Evolutionary conservation across 2,888 invertebrate species (phyloP), one percentile per base, ranked within the genome.

Genomic region (Ctenicera cuprea): DNA sequence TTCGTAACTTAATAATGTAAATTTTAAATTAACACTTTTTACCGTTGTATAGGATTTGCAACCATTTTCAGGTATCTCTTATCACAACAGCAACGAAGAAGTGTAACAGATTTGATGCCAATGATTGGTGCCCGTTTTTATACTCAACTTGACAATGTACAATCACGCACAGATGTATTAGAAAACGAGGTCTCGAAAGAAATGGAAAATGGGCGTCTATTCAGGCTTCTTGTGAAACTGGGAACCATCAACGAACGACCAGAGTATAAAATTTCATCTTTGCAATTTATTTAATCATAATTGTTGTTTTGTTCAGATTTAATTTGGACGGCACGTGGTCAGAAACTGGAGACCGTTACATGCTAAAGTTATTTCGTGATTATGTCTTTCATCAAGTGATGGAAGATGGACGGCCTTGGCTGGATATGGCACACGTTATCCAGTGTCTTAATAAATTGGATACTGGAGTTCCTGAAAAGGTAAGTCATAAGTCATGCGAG

Each of bases 101-200:
- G 93, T 82, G 95, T 99, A 74, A 96, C 96, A 77, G 98, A 99
- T 88, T 91, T 99, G 82, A 99, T 99, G 99, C 98, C 99, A 30
- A 98, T 99, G 97, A 98, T 99, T 81, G 99, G 96, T 52, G 98
- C 98, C 52, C 90, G 98, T 72, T 99, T 98, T 88, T 99, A 98
- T 87, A 95, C 95, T 0, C 98, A 99, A 89, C 90, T 98, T 85
- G 98, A 99, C 87, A 94, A 95, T 5, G 90, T 96, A 72, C 95
- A 97, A 86, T 90, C 95, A 71, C 93, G 96, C 79, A 93, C 94
- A 57, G 99, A 99, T 86, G 91, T 94, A 57, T 90, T 97, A 79
- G 97, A 99, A 83, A 94, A 94, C 78, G 97, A 98, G 86, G 89
- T 99, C 74, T 91, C 95, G 12, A 94, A 94, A 87, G 99, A 99